These are phyloP conservation scores for Eidolon helvum DNA, from an alignment of 2,113 vertebrate genomes.

Conservation along the genomic window DNA sequence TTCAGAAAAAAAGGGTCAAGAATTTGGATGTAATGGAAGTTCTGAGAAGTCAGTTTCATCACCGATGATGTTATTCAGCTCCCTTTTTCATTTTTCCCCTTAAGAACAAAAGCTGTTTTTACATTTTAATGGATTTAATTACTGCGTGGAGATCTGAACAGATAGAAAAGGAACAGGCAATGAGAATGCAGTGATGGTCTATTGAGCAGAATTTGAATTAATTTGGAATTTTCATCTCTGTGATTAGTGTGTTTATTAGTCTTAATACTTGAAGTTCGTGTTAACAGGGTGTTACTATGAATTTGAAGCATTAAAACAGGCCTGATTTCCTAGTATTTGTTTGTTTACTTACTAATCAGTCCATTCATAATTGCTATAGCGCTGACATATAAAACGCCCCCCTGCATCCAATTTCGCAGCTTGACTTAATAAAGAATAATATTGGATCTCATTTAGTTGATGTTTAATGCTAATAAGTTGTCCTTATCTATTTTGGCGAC, in stretches of 20 bases:
- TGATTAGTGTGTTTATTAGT: constrained; percentile 79
- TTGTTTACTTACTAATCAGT: constrained; percentile 70
- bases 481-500: constrained; percentile 54
- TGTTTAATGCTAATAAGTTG: constrained; percentile 60
- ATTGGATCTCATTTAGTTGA: constrained; percentile 40
- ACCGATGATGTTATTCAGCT: constrained; percentile 67
- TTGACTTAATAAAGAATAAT: constrained; percentile 64
- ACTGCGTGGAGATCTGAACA: constrained; percentile 79
- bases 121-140: constrained; percentile 87
- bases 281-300: constrained; percentile 66
- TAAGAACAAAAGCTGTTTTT: constrained; percentile 80
- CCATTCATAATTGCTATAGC: constrained; percentile 48
- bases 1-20: constrained; percentile 2
- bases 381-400: constrained; percentile 54
- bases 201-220: constrained; percentile 83
- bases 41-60: constrained; percentile 71
- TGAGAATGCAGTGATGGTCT: constrained; percentile 78
- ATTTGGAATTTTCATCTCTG: constrained; percentile 74
- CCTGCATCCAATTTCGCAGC: constrained; percentile 56
- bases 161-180: constrained; percentile 79
- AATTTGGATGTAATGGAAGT: constrained; percentile 43
- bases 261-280: constrained; percentile 77
- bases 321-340: constrained; percentile 60
- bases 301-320: constrained; percentile 48
- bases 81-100: constrained; percentile 72